Conservation (phyloP, 2,888 invertebrate genomes). For the Apotomis betuletana region DNA sequence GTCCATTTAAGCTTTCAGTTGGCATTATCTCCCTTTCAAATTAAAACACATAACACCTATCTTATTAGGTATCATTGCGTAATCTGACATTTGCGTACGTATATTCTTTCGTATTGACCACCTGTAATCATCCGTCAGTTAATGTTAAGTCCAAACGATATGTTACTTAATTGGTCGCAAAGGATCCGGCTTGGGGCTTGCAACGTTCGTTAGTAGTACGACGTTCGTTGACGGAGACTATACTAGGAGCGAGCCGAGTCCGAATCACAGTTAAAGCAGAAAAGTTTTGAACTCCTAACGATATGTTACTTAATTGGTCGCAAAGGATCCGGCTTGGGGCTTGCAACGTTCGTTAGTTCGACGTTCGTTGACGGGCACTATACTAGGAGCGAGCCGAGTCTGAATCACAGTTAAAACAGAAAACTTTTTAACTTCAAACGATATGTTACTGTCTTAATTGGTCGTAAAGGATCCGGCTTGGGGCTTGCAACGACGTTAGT, state of each 20-base stretch:
- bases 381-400: constrained; percentile 55
- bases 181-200: constrained; percentile 59
- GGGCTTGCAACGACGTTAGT: constrained; percentile 62
- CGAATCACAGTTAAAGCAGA: constrained; percentile 10
- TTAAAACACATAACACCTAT: constrained; percentile 25
- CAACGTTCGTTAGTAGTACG: constrained; percentile 61
- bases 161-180: constrained; percentile 50
- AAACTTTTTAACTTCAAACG: constrained; percentile 13
- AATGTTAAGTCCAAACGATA: constrained; percentile 32
- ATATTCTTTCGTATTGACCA: constrained; percentile 35
- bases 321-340: constrained; percentile 60
- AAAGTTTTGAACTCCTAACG: constrained; percentile 15
- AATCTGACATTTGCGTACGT: constrained; percentile 39
- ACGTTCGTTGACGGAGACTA: constrained; percentile 56
- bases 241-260: constrained; percentile 55
- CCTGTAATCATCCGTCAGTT: constrained; percentile 39
- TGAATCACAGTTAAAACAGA: constrained; percentile 11
- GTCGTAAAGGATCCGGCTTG: constrained; percentile 58
- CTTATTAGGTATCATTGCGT: constrained; percentile 28
- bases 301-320: constrained; percentile 48
- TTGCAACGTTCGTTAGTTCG: constrained; percentile 62
- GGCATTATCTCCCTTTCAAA: constrained; percentile 22
- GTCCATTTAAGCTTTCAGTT: not conserved
- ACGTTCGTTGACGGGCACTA: constrained; percentile 56
- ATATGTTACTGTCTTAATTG: constrained; percentile 48